Conservation (phyloP, 2,888 invertebrate species). For the Hirudinaria manillensis region DNA sequence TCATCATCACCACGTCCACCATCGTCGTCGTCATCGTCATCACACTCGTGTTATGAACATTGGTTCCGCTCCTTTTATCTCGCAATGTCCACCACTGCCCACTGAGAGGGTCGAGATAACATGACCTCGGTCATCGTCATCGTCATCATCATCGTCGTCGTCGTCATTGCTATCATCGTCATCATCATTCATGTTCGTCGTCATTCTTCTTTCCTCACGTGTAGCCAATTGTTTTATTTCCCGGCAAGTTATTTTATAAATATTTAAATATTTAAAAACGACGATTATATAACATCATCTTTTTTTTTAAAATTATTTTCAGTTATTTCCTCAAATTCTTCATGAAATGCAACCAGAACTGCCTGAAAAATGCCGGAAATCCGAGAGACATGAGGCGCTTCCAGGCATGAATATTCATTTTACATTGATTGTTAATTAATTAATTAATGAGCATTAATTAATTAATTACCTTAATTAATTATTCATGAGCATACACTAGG, state of each 20-base stretch:
- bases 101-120: background rate
- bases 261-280: no score
- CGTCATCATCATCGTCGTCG: slow-evolving; percentile 7
- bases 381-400: slow-evolving; percentile 98
- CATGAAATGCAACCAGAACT: slow-evolving; percentile 99
- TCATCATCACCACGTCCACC: slow-evolving; percentile 9
- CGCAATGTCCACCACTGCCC: background rate
- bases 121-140: background rate
- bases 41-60: background rate
- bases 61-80: background rate
- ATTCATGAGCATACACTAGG: no score
- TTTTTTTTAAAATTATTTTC: background rate
- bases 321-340: slow-evolving; percentile 99
- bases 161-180: background rate
- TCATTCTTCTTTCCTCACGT: background rate
- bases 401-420: slow-evolving; percentile 66
- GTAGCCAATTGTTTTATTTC: no score
- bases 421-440: background rate
- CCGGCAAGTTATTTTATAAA: no score
- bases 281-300: background rate
- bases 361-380: slow-evolving; percentile 98
- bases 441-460: background rate
- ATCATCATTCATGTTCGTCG: slow-evolving; percentile 2
- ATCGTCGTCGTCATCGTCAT: slow-evolving; percentile 17
- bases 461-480: no score